phyloP scores from a whole-genome alignment of 2,113 vertebrate genomes.

The Cathartes aura region DNA sequence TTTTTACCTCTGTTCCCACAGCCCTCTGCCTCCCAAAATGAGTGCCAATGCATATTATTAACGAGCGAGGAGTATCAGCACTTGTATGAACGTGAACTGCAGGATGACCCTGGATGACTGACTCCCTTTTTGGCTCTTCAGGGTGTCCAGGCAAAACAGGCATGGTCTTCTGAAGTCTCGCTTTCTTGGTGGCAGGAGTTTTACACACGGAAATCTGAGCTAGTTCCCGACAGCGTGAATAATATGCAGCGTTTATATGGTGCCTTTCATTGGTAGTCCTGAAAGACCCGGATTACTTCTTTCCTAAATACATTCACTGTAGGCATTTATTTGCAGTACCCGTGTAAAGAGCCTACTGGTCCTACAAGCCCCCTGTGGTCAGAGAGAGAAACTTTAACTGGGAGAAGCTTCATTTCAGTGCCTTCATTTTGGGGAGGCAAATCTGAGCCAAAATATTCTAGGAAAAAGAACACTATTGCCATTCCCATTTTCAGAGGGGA shows the following conservation, averaged over 20 bases:
- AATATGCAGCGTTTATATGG: not conserved
- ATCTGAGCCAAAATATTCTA: not conserved
- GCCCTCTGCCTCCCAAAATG: not conserved
- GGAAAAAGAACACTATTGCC: not conserved
- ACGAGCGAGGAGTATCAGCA: rapidly evolving
- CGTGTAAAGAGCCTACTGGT: not conserved
- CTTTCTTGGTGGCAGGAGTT: not conserved
- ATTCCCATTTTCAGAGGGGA: not conserved
- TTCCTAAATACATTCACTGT: not conserved
- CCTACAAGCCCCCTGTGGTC: not conserved
- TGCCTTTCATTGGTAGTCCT: not conserved
- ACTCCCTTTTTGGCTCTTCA: not conserved
- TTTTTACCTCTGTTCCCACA: not conserved
- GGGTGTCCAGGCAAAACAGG: not conserved
- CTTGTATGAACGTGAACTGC: not conserved
- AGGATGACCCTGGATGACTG: not conserved
- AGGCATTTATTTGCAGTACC: not conserved
- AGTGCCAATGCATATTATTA: not conserved
- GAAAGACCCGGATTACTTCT: not conserved
- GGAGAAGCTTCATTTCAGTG: not conserved
- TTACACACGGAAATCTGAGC: not conserved
- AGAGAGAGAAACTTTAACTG: not conserved
- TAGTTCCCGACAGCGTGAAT: not conserved
- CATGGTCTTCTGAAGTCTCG: not conserved
- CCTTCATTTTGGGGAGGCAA: not conserved